These are phyloP conservation scores for Drosophila quadrilineata DNA, from an alignment of 1,140 invertebrate species.

Conservation along the genomic window DNA sequence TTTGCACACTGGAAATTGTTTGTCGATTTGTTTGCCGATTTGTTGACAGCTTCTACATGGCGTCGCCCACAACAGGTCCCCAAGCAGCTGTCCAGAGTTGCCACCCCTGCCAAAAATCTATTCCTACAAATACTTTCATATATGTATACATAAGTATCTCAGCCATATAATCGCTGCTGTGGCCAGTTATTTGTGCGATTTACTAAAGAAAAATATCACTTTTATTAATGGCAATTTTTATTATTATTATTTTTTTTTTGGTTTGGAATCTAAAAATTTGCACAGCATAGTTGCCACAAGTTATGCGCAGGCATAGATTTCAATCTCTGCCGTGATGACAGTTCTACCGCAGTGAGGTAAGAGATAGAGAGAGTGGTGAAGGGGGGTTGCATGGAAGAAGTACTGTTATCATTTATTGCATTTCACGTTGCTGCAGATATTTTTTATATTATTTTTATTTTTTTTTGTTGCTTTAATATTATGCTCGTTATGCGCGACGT, in stretches of 20 bases:
- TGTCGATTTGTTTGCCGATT: slow-evolving; percentile 43
- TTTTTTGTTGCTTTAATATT: slow-evolving; percentile 56
- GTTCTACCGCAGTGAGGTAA: too few species aligned
- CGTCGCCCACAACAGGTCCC: slow-evolving; percentile 7
- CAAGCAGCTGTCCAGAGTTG: too few species aligned
- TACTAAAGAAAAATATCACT: too few species aligned
- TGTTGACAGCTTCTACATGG: slow-evolving; percentile 40
- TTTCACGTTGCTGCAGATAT: slow-evolving; percentile 48
- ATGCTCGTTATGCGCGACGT: slow-evolving; percentile 24
- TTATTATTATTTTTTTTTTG: neutral
- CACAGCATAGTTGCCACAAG: neutral
- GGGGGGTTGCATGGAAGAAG: slow-evolving; percentile 26
- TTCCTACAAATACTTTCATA: too few species aligned
- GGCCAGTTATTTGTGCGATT: too few species aligned
- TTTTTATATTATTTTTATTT: too few species aligned
- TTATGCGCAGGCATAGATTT: neutral
- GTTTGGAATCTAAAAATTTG: neutral
- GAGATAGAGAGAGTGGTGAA: too few species aligned
- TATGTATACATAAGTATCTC: too few species aligned
- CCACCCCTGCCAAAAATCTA: too few species aligned
- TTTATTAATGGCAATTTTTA: too few species aligned
- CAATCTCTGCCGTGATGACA: slow-evolving; percentile 11
- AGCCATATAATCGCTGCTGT: too few species aligned
- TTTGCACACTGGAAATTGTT: slow-evolving; percentile 50
- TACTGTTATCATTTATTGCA: slow-evolving; percentile 56